Percentiles rank a stretch among this genome's conserved stretches.
phyloP scores from a whole-genome alignment of 2,888 invertebrate species.

The Nephrocerus scutellatus region DNA sequence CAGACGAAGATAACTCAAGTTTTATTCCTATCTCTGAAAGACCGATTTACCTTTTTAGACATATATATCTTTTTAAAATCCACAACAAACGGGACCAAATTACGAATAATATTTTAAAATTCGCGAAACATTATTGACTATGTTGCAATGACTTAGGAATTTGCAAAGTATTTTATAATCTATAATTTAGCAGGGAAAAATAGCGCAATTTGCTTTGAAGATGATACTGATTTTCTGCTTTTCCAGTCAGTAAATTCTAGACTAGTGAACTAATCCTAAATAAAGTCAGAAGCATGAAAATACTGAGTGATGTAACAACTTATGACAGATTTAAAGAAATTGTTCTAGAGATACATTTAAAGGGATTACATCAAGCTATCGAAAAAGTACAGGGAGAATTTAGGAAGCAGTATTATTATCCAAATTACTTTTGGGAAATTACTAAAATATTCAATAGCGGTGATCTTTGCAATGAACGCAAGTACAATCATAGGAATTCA shows the following conservation, averaged over 20 bases:
- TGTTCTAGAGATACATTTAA: slow-evolving; percentile 3
- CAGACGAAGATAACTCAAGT: slow-evolving; percentile 5
- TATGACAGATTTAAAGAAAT: not conserved
- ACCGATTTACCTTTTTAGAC: slow-evolving; percentile 6
- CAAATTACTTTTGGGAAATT: slow-evolving; percentile 15
- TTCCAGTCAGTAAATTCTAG: too few relatives aligned
- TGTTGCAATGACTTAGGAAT: too few relatives aligned
- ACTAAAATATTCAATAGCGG: slow-evolving; percentile 15
- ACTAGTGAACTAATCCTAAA: not conserved
- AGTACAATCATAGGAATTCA: slow-evolving; percentile 15
- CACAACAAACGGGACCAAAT: too few relatives aligned
- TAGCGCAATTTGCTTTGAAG: too few relatives aligned
- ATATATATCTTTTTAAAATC: too few relatives aligned
- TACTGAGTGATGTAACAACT: slow-evolving; percentile 3
- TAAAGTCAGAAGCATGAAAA: slow-evolving; percentile 1
- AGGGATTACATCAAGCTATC: slow-evolving; percentile 15
- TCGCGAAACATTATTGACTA: too few relatives aligned
- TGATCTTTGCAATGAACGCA: slow-evolving; percentile 18
- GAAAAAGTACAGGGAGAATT: slow-evolving; percentile 12
- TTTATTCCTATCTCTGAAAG: slow-evolving; percentile 5
- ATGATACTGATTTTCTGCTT: too few relatives aligned
- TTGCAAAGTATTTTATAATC: too few relatives aligned
- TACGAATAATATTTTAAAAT: too few relatives aligned
- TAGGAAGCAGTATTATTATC: slow-evolving; percentile 11
- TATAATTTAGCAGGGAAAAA: too few relatives aligned